Base-by-base conservation (phyloP, 1,140 invertebrate genomes). In the Diorhabda carinulata region DNA sequence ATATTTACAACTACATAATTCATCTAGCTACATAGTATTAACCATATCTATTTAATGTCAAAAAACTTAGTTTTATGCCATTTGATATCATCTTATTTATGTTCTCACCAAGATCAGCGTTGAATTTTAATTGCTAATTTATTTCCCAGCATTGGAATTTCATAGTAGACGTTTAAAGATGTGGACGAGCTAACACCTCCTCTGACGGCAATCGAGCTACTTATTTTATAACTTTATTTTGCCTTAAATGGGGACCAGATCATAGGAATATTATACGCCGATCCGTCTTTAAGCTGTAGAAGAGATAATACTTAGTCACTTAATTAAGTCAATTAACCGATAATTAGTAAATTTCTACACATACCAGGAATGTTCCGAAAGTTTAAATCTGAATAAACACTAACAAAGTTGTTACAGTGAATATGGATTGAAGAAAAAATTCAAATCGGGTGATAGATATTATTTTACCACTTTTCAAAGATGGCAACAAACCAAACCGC, bases 91-190 rank as follows among this genome's bases (percentile, higher is more conserved):
- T 25, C 47, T 52, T 52, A 52, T 52, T 52, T 52, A 52, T 52
- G 47, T 52, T 52, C n/a, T 8, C 25, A 25, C n/a, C 6, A 3
- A 52, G 47, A 3, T 63, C 42, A 47, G 43, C 45, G 63, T 64
- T 64, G 63, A 64, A 64, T 64, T 64, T 64, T 64, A 64, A 64
- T 64, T 64, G 63, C 63, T 64, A 56, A 64, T 64, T 64, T 64
- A 42, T 43, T 52, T 6, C 4, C n/a, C 40, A 56, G 63, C 6
- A 57, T 56, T 3, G 47, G 47, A 64, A 64, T 64, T 45, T 56
- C 25, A 0, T 8, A 6, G 6, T 52, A 52, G 47, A 52, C 47
- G 47, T 52, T 52, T 52, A 52, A 8, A 52, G 47, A 52, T 8
- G 47, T 52, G 47, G 47, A 52, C 47, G n/a, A 6, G n/a, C 47